Percentiles rank a stretch among this genome's conserved stretches.
Conservation (phyloP, 2,797 vertebrate species). For the Acanthornis magna region DNA sequence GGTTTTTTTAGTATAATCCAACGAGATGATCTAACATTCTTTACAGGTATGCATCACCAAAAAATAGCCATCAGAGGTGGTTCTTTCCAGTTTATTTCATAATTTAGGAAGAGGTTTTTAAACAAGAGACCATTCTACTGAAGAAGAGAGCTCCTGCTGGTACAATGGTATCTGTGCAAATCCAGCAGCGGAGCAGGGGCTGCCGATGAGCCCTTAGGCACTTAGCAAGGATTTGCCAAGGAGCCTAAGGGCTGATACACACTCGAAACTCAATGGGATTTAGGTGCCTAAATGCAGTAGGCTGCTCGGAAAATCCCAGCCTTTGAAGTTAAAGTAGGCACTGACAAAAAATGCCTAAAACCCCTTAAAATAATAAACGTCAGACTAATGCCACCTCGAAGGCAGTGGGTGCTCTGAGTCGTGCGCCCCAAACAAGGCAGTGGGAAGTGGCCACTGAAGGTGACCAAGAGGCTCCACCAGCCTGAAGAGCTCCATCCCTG, state of each 20-base stretch:
- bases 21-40: neutral
- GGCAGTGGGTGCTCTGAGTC: neutral
- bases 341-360: neutral
- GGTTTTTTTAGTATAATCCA: neutral
- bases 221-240: slow-evolving; percentile 20
- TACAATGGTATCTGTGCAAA: neutral
- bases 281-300: slow-evolving; percentile 40
- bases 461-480: neutral
- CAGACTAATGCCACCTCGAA: neutral
- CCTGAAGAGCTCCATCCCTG: neutral
- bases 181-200: neutral
- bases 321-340: slow-evolving; percentile 8
- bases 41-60: neutral
- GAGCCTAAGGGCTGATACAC: slow-evolving; percentile 32
- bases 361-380: neutral
- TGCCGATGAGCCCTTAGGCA: neutral
- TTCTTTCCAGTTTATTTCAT: neutral
- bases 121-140: neutral
- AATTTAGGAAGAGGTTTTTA: neutral
- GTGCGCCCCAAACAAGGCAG: neutral
- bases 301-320: slow-evolving; percentile 13
- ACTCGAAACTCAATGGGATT: slow-evolving; percentile 24
- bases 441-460: accelerated
- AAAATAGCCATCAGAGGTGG: neutral
- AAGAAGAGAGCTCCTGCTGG: neutral